These are phyloP conservation scores for Aporophyla lueneburgensis DNA, from an alignment of 2,888 invertebrate species.

Conservation along the genomic window DNA sequence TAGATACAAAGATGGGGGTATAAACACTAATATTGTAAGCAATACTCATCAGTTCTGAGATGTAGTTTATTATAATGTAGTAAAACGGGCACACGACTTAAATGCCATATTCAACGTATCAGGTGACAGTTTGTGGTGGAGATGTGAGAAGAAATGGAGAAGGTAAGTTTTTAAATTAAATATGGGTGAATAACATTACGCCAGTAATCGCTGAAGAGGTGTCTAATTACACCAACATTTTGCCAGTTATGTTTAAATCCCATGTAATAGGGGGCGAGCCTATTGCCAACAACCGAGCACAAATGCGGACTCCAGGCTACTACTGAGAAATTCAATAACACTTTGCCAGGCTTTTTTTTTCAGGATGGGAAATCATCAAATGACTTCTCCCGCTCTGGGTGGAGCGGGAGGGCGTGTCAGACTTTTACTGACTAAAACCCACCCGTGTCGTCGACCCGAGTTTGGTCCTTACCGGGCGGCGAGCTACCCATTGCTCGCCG, in stretches of 20 bases:
- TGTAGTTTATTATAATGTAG: slow-evolving; percentile 71
- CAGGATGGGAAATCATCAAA: too few relatives aligned
- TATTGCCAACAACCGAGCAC: not conserved
- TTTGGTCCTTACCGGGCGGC: too few relatives aligned
- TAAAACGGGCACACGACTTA: slow-evolving; percentile 71
- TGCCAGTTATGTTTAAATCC: too few relatives aligned
- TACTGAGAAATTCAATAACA: not conserved
- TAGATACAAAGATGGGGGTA: slow-evolving; percentile 29
- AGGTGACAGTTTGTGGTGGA: slow-evolving; percentile 64
- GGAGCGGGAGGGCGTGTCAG: too few relatives aligned
- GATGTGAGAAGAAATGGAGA: slow-evolving; percentile 58
- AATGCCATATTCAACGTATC: slow-evolving; percentile 75
- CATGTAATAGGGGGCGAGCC: too few relatives aligned
- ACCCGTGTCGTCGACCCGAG: too few relatives aligned
- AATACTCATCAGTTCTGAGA: slow-evolving; percentile 69
- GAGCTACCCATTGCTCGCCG: too few relatives aligned
- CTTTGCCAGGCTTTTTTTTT: too few relatives aligned
- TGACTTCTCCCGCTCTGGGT: too few relatives aligned
- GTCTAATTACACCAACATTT: too few relatives aligned
- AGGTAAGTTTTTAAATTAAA: slow-evolving; percentile 10
- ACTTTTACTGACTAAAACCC: too few relatives aligned
- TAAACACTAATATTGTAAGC: slow-evolving; percentile 62
- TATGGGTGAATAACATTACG: not conserved
- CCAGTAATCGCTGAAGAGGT: not conserved
- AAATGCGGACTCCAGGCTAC: not conserved